Conservation (phyloP, 2,888 invertebrate species). For the Hemaris fuciformis region DNA sequence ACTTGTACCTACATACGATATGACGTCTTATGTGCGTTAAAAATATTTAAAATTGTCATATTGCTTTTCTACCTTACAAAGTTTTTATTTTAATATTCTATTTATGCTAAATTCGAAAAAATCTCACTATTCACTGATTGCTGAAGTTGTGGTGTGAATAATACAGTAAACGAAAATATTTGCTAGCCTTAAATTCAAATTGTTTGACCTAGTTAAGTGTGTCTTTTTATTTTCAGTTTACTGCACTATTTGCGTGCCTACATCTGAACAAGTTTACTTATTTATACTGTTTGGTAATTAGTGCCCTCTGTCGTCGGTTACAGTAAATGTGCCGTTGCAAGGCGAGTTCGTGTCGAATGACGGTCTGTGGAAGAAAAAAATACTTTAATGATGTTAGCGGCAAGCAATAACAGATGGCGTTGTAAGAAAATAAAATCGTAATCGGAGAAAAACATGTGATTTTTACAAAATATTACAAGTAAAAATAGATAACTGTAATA, state of each 20-base stretch:
- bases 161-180: background rate
- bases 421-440: conserved; percentile 12
- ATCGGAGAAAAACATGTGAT: too few species aligned
- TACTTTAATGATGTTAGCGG: background rate
- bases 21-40: too few species aligned
- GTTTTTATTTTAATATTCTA: background rate
- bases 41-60: background rate
- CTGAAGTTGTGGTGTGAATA: background rate
- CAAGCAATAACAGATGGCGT: conserved; percentile 38
- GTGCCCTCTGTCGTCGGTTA: conserved; percentile 68
- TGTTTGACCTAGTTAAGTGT: background rate
- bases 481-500: too few species aligned
- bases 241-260: background rate
- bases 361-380: conserved; percentile 43
- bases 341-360: conserved; percentile 52
- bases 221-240: conserved; percentile 3
- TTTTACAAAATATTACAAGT: too few species aligned
- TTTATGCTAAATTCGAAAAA: conserved; percentile 29
- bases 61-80: background rate
- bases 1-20: background rate
- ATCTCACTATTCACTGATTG: conserved; percentile 43
- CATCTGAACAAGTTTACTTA: background rate
- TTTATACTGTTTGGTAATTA: conserved; percentile 31
- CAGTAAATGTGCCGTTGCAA: conserved; percentile 68
- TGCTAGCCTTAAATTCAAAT: background rate